Base-by-base conservation (phyloP, 1,140 invertebrate species). In the Meteorus sp. region DNA sequence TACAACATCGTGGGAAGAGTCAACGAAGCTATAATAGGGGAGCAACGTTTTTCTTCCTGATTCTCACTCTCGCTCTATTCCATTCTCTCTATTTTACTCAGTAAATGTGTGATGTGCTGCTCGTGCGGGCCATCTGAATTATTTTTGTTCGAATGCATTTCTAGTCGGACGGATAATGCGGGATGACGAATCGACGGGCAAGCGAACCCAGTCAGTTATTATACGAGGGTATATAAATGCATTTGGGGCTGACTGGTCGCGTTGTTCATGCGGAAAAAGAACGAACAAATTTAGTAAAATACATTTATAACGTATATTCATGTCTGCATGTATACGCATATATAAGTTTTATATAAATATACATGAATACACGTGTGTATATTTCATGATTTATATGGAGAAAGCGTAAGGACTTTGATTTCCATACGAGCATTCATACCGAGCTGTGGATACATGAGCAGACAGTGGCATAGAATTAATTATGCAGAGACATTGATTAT, bases 141-240 rank as follows among this genome's bases (percentile, higher is more conserved):
- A 58, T 58, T 58, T 51, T 51, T 51, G 22, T 51, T 58, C 47
- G 3, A 58, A 58, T 58, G 56, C 45, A 51, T 23, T 41, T 58
- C 33, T 33, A 56, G 56, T 50, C 47, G 15, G 22, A 41, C 45
- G 47, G 47, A 48, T 58, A 58, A 58, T 51, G 56, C 56, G 56
- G 56, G 56, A 58, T 58, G 56, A 58, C 56, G 56, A 58, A 58
- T 58, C 31, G 20, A 43, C 15, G 7, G 35, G n/a, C n/a, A n/a
- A n/a, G n/a, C n/a, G n/a, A n/a, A n/a, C n/a, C n/a, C n/a, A n/a
- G n/a, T n/a, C n/a, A n/a, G n/a, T n/a, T n/a, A n/a, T n/a, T 39
- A 11, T 7, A 39, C 27, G 27, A 29, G 27, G 4, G 27, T 4
- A 29, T 4, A 29, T 4, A 29, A 29, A 29, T 5, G 27, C 27